Base-by-base conservation (phyloP, 2,888 invertebrate genomes). In the Drosophila algonquin region DNA sequence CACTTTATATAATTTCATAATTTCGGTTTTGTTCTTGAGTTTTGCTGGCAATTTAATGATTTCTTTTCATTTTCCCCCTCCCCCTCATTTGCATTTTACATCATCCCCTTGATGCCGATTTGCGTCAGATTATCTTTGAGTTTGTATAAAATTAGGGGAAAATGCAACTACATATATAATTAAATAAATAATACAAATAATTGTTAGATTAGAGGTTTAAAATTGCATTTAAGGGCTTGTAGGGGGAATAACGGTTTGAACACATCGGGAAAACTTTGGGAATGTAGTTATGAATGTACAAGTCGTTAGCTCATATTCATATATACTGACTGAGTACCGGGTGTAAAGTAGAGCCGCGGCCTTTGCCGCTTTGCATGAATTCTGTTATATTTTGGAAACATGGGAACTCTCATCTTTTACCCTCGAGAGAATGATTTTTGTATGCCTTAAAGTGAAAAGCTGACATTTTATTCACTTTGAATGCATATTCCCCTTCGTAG, bases 401-500 rank as follows among this genome's bases (percentile, higher is more conserved):
- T 40, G 5, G 3, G 3, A 21, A 3, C 35, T 40, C 6, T 40
- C 14, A 14, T 14, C 1, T 14, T n/a, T 40, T 2, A n/a, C 40
- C n/a, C 14, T 14, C 2, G 1, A n/a, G 40, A 2, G 7, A 7
- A 40, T n/a, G 40, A 50, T 48, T 45, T 9, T 9, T 44, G 50
- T 48, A 18, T 68, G 1, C 12, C 44, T 67, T 47, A 55, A 69
- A 69, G 30, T 8, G 3, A 50, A 48, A 55, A 24, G 16, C 69
- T 27, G 47, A 1, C n/a, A 48, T 48, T 65, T 67, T 21, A 70
- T n/a, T 50, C 50, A 27, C 6, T 32, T 44, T 14, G 35, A 16
- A 18, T 30, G 71, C 24, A 7, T 16, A 27, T 8, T 12, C 1
- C 1, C 40, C 40, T 0, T 2, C 1, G 6, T 7, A 6, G 6